Percentiles rank a stretch among this genome's conserved stretches.
These are phyloP conservation scores for Psephotus haematonotus DNA, from an alignment of 2,113 vertebrate genomes.

Conservation along the genomic window DNA sequence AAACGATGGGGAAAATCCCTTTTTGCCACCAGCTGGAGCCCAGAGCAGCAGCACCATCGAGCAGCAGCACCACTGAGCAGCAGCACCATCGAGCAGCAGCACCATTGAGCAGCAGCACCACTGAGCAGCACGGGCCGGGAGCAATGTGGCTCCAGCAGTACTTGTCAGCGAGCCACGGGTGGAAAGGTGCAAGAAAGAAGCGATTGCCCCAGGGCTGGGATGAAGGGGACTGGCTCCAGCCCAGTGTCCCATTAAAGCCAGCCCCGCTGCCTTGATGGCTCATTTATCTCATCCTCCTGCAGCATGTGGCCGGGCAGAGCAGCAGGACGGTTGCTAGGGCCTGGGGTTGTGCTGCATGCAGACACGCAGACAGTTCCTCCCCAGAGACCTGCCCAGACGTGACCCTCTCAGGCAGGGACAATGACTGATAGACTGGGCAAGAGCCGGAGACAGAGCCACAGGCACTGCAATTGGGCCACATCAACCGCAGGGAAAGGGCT, in stretches of 20 bases:
- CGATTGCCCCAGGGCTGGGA: neutral
- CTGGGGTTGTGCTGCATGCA: constrained; percentile 64
- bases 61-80: neutral
- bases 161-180: accelerated
- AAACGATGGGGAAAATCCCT: accelerated
- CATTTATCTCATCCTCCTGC: constrained; percentile 70
- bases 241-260: neutral
- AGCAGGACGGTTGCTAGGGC: constrained; percentile 72
- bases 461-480: constrained; percentile 6
- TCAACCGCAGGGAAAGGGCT: neutral
- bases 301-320: constrained; percentile 46
- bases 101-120: neutral
- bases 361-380: constrained; percentile 74
- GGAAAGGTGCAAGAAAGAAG: neutral
- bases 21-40: neutral
- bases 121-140: neutral
- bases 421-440: constrained; percentile 6
- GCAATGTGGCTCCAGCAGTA: neutral
- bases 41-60: neutral
- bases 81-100: neutral
- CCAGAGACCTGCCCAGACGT: constrained; percentile 83
- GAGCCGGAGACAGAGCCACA: neutral
- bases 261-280: neutral
- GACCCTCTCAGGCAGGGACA: constrained; percentile 73
- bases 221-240: neutral